These are phyloP conservation scores for Drosophila picticornis DNA, from an alignment of 2,888 invertebrate genomes.

Conservation along the genomic window DNA sequence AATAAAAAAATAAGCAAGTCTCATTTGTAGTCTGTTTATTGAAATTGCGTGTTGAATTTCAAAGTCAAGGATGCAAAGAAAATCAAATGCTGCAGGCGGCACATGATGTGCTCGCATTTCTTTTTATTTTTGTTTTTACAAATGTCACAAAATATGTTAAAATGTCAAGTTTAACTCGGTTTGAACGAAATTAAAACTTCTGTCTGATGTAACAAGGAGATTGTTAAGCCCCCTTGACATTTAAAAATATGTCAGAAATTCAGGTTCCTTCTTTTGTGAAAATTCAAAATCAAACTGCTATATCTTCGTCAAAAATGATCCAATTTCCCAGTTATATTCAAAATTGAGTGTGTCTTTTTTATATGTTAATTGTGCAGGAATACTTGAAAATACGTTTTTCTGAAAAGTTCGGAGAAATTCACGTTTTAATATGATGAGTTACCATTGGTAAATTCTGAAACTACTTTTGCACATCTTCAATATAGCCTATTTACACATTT, in stretches of 20 bases:
- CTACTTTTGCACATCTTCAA: neutral
- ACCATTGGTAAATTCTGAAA: neutral
- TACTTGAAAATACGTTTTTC: neutral
- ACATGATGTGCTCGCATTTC: neutral
- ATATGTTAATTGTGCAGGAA: neutral
- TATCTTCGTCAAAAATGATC: neutral
- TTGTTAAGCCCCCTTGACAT: neutral
- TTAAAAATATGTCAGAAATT: neutral
- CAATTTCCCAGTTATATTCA: neutral
- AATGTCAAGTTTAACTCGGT: slow-evolving; percentile 20
- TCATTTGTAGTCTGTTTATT: slow-evolving; percentile 66
- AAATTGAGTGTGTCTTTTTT: neutral
- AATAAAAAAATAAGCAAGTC: slow-evolving; percentile 38
- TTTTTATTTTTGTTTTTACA: neutral
- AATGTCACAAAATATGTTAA: slow-evolving; percentile 18
- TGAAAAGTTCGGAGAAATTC: neutral
- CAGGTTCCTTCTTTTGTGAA: neutral
- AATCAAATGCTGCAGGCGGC: slow-evolving; percentile 17
- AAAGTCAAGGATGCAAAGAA: slow-evolving; percentile 23
- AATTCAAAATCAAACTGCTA: neutral
- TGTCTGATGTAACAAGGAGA: neutral
- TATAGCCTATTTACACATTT: neutral
- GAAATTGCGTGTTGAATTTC: slow-evolving; percentile 68
- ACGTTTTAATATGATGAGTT: neutral
- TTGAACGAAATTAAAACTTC: no score